Base-by-base conservation (phyloP, 2,888 invertebrate species). In the Drosophila paramelanica region DNA sequence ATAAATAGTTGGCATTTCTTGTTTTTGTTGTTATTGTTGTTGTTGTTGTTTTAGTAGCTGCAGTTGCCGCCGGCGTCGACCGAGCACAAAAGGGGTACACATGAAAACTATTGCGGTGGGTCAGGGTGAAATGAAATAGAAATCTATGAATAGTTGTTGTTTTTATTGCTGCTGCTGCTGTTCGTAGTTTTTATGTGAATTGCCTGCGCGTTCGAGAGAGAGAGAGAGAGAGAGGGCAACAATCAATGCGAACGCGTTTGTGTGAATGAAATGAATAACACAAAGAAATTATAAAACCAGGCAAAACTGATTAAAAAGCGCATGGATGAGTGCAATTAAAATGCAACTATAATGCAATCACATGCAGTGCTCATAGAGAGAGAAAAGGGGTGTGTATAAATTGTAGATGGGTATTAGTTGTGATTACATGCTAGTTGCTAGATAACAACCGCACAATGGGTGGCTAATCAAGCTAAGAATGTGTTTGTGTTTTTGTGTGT, bases 21-120 rank as follows among this genome's bases (percentile, higher is more conserved):
- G 66, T 66, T 57, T 51, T 47, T 47, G 49, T 62, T 49, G 61
- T 57, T 60, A 59, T 69, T 71, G 50, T 60, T 57, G 65, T 56
- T 53, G 51, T 43, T 45, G 53, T 49, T 27, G 71, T 33, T 60
- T 68, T 65, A 67, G 75, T 67, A 47, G 82, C 61, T 60, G 71
- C 65, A 64, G 53, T 59, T 65, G 57, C 31, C 33, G 52, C 11
- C 11, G 39, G 25, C 43, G 62, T 41, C 27, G 46, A 42, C 43
- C 17, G 56, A 23, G 60, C 36, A 13, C 11, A 20, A 74, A 75
- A 64, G 86, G 88, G 88, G 79, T 79, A 74, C 38, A 65, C 65
- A 81, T 64, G 59, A 84, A 89, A 85, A 89, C 88, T 89, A 89
- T 85, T 85, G 85, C 79, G 85, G 89, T 89, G 87, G 85, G 85